Conservation (phyloP, 2,888 invertebrate species). For the Ophioninae sp. region DNA sequence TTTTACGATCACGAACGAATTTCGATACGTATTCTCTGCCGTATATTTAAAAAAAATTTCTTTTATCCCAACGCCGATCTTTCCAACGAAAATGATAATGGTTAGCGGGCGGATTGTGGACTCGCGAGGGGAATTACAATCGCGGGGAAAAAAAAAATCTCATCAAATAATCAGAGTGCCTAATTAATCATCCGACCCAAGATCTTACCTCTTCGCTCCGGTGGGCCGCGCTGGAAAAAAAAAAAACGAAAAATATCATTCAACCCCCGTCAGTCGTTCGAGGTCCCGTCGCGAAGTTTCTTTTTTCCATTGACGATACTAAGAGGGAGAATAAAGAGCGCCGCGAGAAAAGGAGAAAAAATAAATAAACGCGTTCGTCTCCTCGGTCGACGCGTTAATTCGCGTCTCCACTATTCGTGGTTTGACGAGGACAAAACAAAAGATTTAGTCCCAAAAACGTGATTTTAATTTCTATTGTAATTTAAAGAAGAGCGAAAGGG, state of each 20-base stretch:
- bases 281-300: neutral
- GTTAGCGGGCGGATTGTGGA: neutral
- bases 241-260: too few species aligned
- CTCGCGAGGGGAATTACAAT: neutral
- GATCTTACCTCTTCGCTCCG: neutral
- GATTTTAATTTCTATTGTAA: constrained; percentile 54
- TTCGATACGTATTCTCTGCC: too few species aligned
- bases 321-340: too few species aligned
- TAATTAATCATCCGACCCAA: neutral
- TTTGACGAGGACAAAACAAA: neutral
- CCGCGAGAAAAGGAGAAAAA: neutral
- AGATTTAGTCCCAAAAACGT: neutral
- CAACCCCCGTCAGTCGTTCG: constrained; percentile 10
- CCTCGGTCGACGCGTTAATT: neutral
- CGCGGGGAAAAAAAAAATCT: neutral
- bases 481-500: constrained; percentile 26
- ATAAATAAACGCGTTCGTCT: neutral
- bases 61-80: too few species aligned
- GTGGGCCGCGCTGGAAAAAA: neutral
- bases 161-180: constrained; percentile 9
- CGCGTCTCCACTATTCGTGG: constrained; percentile 10
- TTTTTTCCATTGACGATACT: neutral
- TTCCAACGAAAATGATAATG: neutral
- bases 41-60: too few species aligned
- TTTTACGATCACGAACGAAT: too few species aligned